phyloP scores from a whole-genome alignment of 2,888 invertebrate genomes.

The Acanthoscelides obtectus region DNA sequence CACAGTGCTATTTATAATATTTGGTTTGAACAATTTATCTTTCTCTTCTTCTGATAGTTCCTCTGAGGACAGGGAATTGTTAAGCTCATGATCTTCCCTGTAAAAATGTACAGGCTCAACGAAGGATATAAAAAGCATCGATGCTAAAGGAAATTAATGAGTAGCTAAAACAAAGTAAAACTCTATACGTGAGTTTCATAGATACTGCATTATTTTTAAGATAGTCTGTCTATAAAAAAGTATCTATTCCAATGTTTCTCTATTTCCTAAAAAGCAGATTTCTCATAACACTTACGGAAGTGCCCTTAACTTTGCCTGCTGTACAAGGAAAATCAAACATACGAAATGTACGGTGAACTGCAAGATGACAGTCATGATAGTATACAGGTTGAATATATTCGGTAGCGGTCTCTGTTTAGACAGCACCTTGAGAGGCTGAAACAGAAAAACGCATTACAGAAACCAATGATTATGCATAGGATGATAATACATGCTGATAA shows the following conservation, averaged over 20 bases:
- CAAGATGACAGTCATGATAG: conserved; percentile 86
- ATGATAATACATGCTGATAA: neutral
- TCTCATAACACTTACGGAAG: conserved; percentile 41
- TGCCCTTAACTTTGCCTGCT: conserved; percentile 68
- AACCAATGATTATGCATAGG: neutral
- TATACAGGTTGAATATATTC: conserved; percentile 98
- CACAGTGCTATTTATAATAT: conserved; percentile 94
- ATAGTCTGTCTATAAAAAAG: no score
- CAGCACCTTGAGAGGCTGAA: conserved; percentile 82
- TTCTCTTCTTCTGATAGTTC: conserved; percentile 57
- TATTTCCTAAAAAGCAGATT: neutral
- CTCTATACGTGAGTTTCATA: no score
- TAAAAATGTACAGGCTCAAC: conserved; percentile 35
- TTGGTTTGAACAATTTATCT: conserved; percentile 85
- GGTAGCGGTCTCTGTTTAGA: conserved; percentile 94
- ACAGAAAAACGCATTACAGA: neutral
- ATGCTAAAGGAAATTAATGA: no score
- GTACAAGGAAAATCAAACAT: conserved; percentile 84
- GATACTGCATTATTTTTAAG: no score
- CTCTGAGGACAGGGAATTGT: conserved; percentile 20
- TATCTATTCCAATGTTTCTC: no score
- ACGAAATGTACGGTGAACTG: conserved; percentile 95
- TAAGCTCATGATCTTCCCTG: conserved; percentile 51
- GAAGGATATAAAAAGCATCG: neutral
- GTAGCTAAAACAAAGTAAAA: no score